Evolutionary conservation across 2,113 vertebrate species (phyloP).

Genomic region (Empidonax traillii): DNA sequence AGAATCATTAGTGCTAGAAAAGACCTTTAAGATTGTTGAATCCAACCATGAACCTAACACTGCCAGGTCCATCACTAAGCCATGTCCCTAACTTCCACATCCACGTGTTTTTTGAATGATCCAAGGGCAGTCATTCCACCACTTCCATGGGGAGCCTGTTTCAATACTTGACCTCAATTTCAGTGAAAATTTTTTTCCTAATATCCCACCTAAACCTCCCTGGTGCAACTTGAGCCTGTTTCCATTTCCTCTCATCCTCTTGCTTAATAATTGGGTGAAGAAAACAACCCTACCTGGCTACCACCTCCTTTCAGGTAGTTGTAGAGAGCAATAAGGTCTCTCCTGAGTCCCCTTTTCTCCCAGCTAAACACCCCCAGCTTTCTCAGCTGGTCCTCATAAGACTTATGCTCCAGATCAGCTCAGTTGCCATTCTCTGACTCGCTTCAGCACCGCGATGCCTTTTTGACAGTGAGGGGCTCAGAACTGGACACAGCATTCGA

Average conservation of each 20-base stretch:
- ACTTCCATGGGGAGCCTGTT: not conserved
- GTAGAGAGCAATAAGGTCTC: not conserved
- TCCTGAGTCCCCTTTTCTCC: not conserved
- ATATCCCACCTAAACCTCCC: not conserved
- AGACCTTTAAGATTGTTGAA: not conserved
- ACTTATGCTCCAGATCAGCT: not conserved
- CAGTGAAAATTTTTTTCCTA: not conserved
- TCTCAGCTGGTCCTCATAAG: not conserved
- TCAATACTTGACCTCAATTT: not conserved
- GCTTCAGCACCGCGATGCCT: not conserved
- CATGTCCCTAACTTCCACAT: not conserved
- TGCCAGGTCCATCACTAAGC: not conserved
- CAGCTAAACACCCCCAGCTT: not conserved
- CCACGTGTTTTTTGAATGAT: not conserved
- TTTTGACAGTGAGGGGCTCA: not conserved
- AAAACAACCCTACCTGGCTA: too few relatives aligned
- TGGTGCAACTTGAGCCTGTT: not conserved
- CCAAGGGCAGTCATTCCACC: not conserved
- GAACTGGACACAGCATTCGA: fast-evolving
- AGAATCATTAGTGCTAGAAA: not conserved
- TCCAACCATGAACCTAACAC: not conserved
- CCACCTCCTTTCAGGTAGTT: not conserved
- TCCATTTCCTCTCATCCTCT: not conserved
- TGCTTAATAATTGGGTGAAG: not conserved
- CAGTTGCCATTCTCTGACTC: not conserved